phyloP scores from a whole-genome alignment of 2,113 vertebrate species.

The Zosterops borbonicus region DNA sequence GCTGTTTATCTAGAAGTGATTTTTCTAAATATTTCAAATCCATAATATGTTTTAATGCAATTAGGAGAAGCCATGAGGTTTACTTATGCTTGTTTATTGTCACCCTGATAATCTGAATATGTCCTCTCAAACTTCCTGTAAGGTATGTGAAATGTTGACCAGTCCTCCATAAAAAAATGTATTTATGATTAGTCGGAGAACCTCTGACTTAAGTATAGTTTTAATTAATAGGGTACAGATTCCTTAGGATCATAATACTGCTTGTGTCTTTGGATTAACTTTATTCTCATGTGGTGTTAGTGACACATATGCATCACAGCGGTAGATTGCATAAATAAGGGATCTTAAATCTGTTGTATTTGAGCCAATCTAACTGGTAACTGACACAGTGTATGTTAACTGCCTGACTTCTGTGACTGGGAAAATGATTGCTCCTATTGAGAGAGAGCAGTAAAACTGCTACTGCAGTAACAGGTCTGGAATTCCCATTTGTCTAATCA shows the following conservation, averaged over 20 bases:
- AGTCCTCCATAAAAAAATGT: background rate
- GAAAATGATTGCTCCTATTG: background rate
- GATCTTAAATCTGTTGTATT: background rate
- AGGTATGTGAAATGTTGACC: background rate
- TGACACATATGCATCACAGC: background rate
- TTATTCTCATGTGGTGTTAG: background rate
- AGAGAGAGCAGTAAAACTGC: background rate
- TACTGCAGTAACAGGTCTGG: background rate
- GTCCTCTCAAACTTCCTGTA: background rate
- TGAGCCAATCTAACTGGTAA: background rate
- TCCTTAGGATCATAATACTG: background rate
- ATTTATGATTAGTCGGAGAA: background rate
- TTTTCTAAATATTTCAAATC: background rate
- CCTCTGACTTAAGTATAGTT: background rate
- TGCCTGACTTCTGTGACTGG: background rate
- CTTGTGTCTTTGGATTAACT: background rate
- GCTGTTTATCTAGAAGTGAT: background rate
- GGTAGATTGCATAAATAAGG: background rate
- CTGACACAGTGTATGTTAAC: background rate
- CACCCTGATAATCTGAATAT: background rate
- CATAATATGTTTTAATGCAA: background rate
- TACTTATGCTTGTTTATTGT: background rate
- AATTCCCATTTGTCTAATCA: background rate
- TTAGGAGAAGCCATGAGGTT: background rate
- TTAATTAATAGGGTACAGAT: background rate